These are phyloP conservation scores for Temnothorax nylanderi DNA, from an alignment of 1,140 invertebrate genomes.

Conservation along the genomic window DNA sequence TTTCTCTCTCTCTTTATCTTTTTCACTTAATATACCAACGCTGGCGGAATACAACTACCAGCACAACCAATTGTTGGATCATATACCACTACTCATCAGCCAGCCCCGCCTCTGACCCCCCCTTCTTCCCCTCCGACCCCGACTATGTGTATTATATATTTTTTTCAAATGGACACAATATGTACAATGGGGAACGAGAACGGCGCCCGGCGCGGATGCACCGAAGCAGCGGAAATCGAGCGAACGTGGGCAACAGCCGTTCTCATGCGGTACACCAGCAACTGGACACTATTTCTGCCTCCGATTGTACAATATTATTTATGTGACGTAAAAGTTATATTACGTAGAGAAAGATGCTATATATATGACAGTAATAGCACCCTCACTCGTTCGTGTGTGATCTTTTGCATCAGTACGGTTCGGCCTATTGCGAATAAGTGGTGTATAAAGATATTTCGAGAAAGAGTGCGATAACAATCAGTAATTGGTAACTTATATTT, in stretches of 20 bases:
- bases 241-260: background rate
- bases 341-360: slow-evolving; percentile 27
- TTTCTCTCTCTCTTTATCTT: background rate
- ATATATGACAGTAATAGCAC: slow-evolving; percentile 21
- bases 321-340: slow-evolving; percentile 21
- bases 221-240: slow-evolving; percentile 1
- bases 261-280: background rate
- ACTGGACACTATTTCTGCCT: slow-evolving; percentile 4
- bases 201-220: background rate
- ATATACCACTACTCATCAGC: slow-evolving; percentile 70
- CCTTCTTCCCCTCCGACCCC: slow-evolving; percentile 29
- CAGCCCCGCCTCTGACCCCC: slow-evolving; percentile 51
- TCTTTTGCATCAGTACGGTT: slow-evolving; percentile 24
- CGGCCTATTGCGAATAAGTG: slow-evolving; percentile 29
- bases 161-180: slow-evolving; percentile 70
- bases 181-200: slow-evolving; percentile 50
- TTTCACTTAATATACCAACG: slow-evolving; percentile 73
- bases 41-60: slow-evolving; percentile 63
- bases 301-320: slow-evolving; percentile 65
- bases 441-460: background rate
- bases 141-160: slow-evolving; percentile 62
- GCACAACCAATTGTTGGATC: slow-evolving; percentile 65
- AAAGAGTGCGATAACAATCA: slow-evolving; percentile 45
- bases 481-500: slow-evolving; percentile 4
- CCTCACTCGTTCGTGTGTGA: slow-evolving; percentile 50